phyloP scores from a whole-genome alignment of 2,888 invertebrate genomes.

The Epirrhoe alternata region DNA sequence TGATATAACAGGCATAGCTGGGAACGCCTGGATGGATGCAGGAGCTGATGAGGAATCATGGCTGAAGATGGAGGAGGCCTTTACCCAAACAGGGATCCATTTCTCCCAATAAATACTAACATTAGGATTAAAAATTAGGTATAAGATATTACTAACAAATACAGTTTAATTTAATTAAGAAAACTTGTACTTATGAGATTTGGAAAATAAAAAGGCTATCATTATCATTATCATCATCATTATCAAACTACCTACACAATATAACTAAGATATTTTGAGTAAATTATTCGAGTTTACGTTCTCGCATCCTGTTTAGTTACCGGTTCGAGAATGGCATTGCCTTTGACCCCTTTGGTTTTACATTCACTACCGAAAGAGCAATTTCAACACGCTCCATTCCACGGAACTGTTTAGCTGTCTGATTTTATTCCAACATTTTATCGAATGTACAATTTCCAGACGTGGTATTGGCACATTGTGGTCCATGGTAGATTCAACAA shows the following conservation, averaged over 20 bases:
- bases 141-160: too few species aligned
- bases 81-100: too few species aligned
- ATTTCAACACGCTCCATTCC: slow-evolving; percentile 22
- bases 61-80: too few species aligned
- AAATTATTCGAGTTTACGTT: slow-evolving; percentile 27
- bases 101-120: too few species aligned
- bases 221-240: too few species aligned
- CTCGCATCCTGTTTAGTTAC: slow-evolving; percentile 29
- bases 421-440: slow-evolving; percentile 21
- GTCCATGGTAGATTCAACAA: not conserved
- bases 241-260: not conserved
- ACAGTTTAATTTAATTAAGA: too few species aligned
- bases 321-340: slow-evolving; percentile 33
- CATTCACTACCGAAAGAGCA: slow-evolving; percentile 31
- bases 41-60: too few species aligned
- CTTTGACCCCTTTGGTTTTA: slow-evolving; percentile 37
- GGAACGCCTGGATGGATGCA: too few species aligned
- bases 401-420: slow-evolving; percentile 16
- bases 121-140: too few species aligned
- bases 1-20: too few species aligned
- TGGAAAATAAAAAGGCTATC: too few species aligned
- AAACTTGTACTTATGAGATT: too few species aligned
- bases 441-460: slow-evolving; percentile 5
- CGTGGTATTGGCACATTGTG: slow-evolving; percentile 5
- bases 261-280: slow-evolving; percentile 17